These are phyloP conservation scores for Caenorhabditis wallacei DNA, from an alignment of 2,888 invertebrate genomes.

Conservation along the genomic window DNA sequence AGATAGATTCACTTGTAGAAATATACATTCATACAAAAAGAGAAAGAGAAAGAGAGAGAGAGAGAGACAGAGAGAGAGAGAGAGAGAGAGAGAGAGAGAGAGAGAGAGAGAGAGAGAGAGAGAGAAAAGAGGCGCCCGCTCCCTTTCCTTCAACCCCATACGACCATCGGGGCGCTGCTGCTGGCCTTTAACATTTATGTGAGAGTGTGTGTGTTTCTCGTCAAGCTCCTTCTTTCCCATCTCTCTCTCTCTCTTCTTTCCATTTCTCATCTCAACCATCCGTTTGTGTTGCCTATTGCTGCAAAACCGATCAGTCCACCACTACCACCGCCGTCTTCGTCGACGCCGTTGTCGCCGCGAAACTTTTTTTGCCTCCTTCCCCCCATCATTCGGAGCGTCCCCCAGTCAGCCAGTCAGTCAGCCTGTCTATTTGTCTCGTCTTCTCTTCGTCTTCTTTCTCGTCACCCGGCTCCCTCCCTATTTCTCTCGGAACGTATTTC, in stretches of 20 bases:
- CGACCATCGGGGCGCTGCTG: slow-evolving; percentile 41
- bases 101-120: slow-evolving; percentile 14
- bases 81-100: slow-evolving; percentile 18
- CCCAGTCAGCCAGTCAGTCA: slow-evolving; percentile 39
- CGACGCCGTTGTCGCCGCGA: slow-evolving; percentile 39
- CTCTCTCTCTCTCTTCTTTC: slow-evolving; percentile 23
- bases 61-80: slow-evolving; percentile 7
- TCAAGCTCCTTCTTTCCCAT: slow-evolving; percentile 40
- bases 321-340: slow-evolving; percentile 41
- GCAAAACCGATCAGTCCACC: slow-evolving; percentile 61
- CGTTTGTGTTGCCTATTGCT: slow-evolving; percentile 50
- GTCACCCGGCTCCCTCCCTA: background rate
- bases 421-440: slow-evolving; percentile 57
- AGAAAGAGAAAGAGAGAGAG: slow-evolving; percentile 16
- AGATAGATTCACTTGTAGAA: slow-evolving; percentile 29
- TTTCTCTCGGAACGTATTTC: slow-evolving; percentile 41
- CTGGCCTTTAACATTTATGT: slow-evolving; percentile 59
- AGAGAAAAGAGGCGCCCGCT: slow-evolving; percentile 44
- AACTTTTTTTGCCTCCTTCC: slow-evolving; percentile 34
- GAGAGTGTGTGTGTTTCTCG: slow-evolving; percentile 57
- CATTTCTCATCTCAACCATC: slow-evolving; percentile 40
- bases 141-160: slow-evolving; percentile 25
- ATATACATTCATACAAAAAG: slow-evolving; percentile 33
- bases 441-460: slow-evolving; percentile 42
- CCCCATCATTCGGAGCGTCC: slow-evolving; percentile 52